phyloP scores from a whole-genome alignment of 35 echinoderm and acorn worm genomes.

The Acanthaster planci region DNA sequence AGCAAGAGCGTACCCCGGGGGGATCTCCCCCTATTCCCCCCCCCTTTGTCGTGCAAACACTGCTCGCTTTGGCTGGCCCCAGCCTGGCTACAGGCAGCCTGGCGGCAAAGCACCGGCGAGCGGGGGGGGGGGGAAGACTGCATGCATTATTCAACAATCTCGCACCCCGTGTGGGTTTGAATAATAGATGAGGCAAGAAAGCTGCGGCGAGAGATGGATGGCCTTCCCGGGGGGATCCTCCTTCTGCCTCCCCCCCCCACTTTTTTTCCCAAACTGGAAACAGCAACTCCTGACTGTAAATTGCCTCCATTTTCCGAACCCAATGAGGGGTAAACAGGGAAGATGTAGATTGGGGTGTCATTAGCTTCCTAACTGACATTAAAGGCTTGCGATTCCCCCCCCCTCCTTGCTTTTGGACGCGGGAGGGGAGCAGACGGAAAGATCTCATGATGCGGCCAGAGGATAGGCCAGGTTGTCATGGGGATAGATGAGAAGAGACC shows the following conservation, averaged over 20 bases:
- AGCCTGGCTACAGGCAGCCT: too few species aligned
- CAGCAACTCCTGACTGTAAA: conserved; percentile 10
- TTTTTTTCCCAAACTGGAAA: background rate
- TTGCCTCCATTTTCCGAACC: conserved; percentile 5
- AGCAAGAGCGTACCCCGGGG: background rate
- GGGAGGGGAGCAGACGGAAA: too few species aligned
- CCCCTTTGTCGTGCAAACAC: conserved; percentile 25
- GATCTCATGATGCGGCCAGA: background rate
- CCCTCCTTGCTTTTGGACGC: too few species aligned
- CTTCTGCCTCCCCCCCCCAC: background rate
- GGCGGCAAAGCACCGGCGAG: too few species aligned
- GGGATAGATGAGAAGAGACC: background rate
- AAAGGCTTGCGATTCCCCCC: background rate
- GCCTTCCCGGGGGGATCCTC: background rate
- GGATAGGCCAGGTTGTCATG: background rate
- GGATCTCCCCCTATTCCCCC: background rate
- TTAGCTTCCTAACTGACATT: conserved; percentile 6
- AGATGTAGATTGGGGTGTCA: conserved; percentile 4
- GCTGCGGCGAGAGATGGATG: background rate
- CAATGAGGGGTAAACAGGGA: conserved; percentile 17
- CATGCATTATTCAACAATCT: conserved; percentile 25
- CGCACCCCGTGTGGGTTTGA: conserved; percentile 21
- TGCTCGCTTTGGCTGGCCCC: background rate
- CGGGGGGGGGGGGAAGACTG: background rate
- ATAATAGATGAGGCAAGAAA: conserved; percentile 5